Evolutionary conservation across 2,797 vertebrate species (phyloP), one percentile per base, ranked within the genome.

Genomic region (Limosa lapponica): DNA sequence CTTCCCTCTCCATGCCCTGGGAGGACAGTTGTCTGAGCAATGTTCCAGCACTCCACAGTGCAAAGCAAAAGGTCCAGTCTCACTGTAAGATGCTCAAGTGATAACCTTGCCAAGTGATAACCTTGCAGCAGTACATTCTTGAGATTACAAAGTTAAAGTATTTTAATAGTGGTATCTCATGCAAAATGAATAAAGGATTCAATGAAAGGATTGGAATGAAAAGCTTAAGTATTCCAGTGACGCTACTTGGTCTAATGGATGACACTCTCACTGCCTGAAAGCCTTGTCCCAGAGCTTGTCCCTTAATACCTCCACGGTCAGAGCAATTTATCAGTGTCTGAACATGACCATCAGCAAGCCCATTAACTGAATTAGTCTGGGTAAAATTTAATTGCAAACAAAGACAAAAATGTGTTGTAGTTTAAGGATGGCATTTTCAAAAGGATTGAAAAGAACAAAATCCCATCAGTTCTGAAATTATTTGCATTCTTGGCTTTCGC

Each of bases 401-500:
- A 95, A 91, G 61, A 74, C 57, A 86, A 83, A 83, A 88, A 69
- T 23, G 52, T 67, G 43, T 61, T 93, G 32, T 24, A 70, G 61
- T 67, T 94, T 74, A 91, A 67, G 65, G 75, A 89, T 48, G 41
- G 59, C 75, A 86, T 95, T 94, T 93, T 81, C 58, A 11, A 84
- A 90, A 14, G 13, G 49, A 82, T 0, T 46, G 72, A 78, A 64
- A 36, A 90, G 49, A 94, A 88, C 46, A 85, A 88, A 94, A 82
- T 66, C 54, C 30, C 30, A 54, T 39, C 46, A 62, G 30, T 69
- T 93, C 49, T 93, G 46, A 77, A 70, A 67, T 10, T 2, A 94
- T 82, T 93, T 92, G 67, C 87, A 94, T 87, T 96, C 65, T 79
- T 92, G 82, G 71, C 82, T 87, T 92, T 85, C 71, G 20, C 37